Evolutionary conservation across 1,140 invertebrate species (phyloP), one percentile per base, ranked within the genome.

Genomic region (Drosophila lowei): DNA sequence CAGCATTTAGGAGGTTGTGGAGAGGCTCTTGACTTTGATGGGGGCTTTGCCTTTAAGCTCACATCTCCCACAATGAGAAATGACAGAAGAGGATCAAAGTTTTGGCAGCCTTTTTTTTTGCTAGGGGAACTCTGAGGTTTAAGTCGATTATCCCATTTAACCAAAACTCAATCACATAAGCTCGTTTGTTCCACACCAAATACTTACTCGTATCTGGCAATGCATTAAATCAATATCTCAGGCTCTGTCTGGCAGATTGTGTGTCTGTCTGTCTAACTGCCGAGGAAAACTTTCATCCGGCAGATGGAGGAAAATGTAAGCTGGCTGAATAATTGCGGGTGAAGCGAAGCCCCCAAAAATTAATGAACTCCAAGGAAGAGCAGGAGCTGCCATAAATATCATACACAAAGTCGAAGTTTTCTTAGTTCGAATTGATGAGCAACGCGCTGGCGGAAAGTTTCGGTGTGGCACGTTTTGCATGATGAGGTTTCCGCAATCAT

Each of bases 201-300:
- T 38, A 13, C 34, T 38, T 25, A 8, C 8, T 13, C n/a, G 41
- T 28, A 41, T 63, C 28, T 41, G 57, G 46, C 16, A 56, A 44
- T 62, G 73, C 72, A 68, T 75, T 75, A 68, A 76, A 75, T 75
- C 72, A 76, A 78, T 67, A 78, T 72, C 63, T 59, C 25, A 58
- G 48, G 38, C 73, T 50, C 56, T 56, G 53, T 41, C 67, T 21
- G 42, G 15, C 21, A 25, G 49, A n/a, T 6, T 15, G 42, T 50
- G 65, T 58, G 75, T 48, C 48, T 73, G 75, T 43, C 30, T 64
- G 64, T 48, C 58, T 63, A 66, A 62, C 57, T 67, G 54, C 21
- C 44, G 9, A 23, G 34, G 44, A 23, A 68, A 68, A 70, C 50
- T 72, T 53, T 18, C 46, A 18, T 25, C 54, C 58, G 21, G 57